phyloP scores from a whole-genome alignment of 2,797 vertebrate species.

The Choloepus didactylus region DNA sequence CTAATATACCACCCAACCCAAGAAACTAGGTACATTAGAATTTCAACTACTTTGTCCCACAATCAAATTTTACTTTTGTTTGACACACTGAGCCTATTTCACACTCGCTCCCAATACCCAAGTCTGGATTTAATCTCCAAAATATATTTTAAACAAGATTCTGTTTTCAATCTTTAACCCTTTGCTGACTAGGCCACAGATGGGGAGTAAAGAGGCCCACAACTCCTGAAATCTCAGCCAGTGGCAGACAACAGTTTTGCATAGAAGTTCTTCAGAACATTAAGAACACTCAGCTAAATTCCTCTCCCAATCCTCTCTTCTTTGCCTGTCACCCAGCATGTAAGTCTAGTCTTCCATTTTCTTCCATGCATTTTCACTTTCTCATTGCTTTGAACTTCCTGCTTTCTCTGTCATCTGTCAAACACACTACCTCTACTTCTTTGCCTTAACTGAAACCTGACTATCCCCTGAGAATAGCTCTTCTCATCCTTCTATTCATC shows the following conservation, averaged over 20 bases:
- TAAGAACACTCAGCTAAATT: not conserved
- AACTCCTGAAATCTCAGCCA: not conserved
- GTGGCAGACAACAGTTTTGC: not conserved
- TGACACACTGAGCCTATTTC: not conserved
- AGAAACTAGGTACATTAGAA: not conserved
- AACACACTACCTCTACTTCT: not conserved
- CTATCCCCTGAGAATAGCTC: not conserved
- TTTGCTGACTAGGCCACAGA: not conserved
- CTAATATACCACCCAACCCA: not conserved
- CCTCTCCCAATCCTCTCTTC: not conserved
- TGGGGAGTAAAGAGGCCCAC: not conserved
- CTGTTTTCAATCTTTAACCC: not conserved
- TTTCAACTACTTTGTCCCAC: slow-evolving; percentile 17
- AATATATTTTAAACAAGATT: slow-evolving; percentile 5
- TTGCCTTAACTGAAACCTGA: not conserved
- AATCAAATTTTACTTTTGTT: not conserved
- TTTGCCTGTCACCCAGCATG: not conserved
- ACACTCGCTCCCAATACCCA: not conserved
- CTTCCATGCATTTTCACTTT: not conserved
- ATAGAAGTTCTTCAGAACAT: not conserved
- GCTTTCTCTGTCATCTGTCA: not conserved
- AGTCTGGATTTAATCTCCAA: not conserved
- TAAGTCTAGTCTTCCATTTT: not conserved
- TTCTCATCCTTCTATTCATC: not conserved
- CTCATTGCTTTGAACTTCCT: not conserved